These are phyloP conservation scores for Nothocercus julius DNA, from an alignment of 2,113 vertebrate genomes.

Conservation along the genomic window DNA sequence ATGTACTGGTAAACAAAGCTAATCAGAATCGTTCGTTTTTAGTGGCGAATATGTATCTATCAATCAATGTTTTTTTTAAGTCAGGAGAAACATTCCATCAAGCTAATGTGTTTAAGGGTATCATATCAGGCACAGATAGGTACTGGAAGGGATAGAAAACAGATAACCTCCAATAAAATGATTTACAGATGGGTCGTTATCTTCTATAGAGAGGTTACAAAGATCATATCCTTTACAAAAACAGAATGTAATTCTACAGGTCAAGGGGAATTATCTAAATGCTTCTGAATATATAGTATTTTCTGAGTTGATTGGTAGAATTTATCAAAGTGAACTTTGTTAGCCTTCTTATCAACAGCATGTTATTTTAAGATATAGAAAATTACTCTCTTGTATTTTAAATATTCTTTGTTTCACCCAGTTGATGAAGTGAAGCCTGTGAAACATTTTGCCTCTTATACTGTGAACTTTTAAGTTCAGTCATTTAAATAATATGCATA, in stretches of 20 bases:
- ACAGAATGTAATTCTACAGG: constrained; percentile 36
- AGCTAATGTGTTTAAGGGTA: constrained; percentile 74
- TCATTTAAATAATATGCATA: background rate
- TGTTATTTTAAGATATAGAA: background rate
- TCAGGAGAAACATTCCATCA: constrained; percentile 77
- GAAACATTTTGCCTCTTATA: background rate
- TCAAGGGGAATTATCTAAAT: constrained; percentile 34
- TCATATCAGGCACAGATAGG: constrained; percentile 81
- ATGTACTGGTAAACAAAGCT: constrained; percentile 42
- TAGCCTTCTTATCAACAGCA: background rate
- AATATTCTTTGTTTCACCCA: constrained; percentile 38
- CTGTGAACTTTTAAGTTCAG: background rate
- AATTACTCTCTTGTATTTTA: background rate
- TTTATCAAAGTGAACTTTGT: constrained; percentile 15
- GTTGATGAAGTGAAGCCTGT: constrained; percentile 23
- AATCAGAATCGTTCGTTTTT: constrained; percentile 50
- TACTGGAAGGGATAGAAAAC: constrained; percentile 80
- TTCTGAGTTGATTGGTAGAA: constrained; percentile 7
- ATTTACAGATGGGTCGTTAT: constrained; percentile 79
- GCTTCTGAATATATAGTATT: constrained; percentile 46
- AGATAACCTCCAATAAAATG: constrained; percentile 75
- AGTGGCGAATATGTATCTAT: constrained; percentile 62
- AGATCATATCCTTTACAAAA: constrained; percentile 64
- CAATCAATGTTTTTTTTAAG: constrained; percentile 72
- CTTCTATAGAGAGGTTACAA: constrained; percentile 56